Base-by-base conservation (phyloP, 2,888 invertebrate genomes). In the Allolobophora icterica region DNA sequence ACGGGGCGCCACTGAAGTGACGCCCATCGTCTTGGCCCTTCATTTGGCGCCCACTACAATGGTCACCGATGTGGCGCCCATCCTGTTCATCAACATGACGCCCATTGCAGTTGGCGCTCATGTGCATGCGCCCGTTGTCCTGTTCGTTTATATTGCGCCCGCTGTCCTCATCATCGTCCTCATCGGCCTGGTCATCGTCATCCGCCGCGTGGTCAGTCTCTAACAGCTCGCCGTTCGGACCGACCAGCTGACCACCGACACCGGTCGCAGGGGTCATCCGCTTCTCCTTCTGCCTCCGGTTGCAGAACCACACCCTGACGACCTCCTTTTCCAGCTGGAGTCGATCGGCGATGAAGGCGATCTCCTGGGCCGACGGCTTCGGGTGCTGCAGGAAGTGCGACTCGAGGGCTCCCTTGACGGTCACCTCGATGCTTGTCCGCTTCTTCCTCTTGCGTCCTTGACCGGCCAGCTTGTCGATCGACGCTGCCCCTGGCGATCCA, bases 401-500 rank as follows among this genome's bases (percentile, higher is more conserved):
- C 96, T 99, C 99, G 92, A 99, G 96, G 90, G 99, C 99, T 42
- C 95, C 95, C 96, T 99, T 99, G 91, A 99, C 98, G 90, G 98
- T 98, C 94, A 99, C 99, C 96, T 99, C 99, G 95, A 99, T 99
- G 94, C 98, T 98, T 91, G 99, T 99, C 95, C 99, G 97, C 97
- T 99, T 99, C 97, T 99, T 99, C 94, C 99, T 96, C 96, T 99
- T 99, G 93, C 99, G 96, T 96, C 99, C 99, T 96, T 99, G 99
- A 89, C 99, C 99, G 89, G 99, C 99, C 94, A 99, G 99, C 96
- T 99, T 99, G 96, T 99, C 99, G 96, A 99, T 99, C 95, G 98
- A 98, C 92, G 99, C 99, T 92, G 99, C 99, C n/a, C 71, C 71
- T 34, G 99, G 98, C 93, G 98, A 98, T 90, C 99, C 99, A 93